Evolutionary conservation across 2,888 invertebrate species (phyloP).

Genomic region (Hirtodrosophila histrioides): DNA sequence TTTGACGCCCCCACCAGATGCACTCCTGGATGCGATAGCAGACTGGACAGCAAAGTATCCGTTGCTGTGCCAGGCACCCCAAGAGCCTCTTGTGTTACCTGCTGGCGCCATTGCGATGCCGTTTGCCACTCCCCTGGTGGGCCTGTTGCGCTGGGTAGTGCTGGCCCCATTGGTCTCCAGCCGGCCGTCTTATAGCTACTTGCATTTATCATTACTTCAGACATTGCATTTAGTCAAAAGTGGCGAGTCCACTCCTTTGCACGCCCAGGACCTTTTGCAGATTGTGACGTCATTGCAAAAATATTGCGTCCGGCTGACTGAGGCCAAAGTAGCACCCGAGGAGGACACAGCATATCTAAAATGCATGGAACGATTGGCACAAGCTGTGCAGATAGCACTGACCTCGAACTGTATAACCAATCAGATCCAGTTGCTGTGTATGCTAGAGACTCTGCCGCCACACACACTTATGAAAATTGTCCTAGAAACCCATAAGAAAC

Average conservation of each 20-base stretch:
- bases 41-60: slow-evolving; percentile 89
- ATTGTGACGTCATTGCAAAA: slow-evolving; percentile 85
- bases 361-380: slow-evolving; percentile 90
- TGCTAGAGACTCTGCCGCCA: slow-evolving; percentile 87
- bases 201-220: slow-evolving; percentile 89
- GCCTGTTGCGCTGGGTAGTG: slow-evolving; percentile 91
- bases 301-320: slow-evolving; percentile 83
- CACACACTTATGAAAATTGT: slow-evolving; percentile 88
- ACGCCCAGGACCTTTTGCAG: slow-evolving; percentile 87
- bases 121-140: slow-evolving; percentile 91
- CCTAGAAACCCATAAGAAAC: slow-evolving; percentile 86
- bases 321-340: slow-evolving; percentile 84
- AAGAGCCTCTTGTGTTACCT: slow-evolving; percentile 88
- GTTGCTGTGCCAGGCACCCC: slow-evolving; percentile 88
- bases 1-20: slow-evolving; percentile 88
- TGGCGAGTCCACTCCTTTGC: slow-evolving; percentile 86
- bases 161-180: slow-evolving; percentile 87
- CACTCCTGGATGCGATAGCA: slow-evolving; percentile 88
- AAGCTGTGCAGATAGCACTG: slow-evolving; percentile 92
- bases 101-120: slow-evolving; percentile 93
- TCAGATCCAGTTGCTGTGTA: slow-evolving; percentile 88
- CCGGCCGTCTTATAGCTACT: slow-evolving; percentile 86
- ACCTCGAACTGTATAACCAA: slow-evolving; percentile 92
- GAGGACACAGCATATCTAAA: slow-evolving; percentile 85
- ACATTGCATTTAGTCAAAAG: slow-evolving; percentile 85